A percentile compares a stretch with the other conserved stretches of the same genome.
phyloP scores from a whole-genome alignment of 1,140 invertebrate species.

The Camponotus vicinus region DNA sequence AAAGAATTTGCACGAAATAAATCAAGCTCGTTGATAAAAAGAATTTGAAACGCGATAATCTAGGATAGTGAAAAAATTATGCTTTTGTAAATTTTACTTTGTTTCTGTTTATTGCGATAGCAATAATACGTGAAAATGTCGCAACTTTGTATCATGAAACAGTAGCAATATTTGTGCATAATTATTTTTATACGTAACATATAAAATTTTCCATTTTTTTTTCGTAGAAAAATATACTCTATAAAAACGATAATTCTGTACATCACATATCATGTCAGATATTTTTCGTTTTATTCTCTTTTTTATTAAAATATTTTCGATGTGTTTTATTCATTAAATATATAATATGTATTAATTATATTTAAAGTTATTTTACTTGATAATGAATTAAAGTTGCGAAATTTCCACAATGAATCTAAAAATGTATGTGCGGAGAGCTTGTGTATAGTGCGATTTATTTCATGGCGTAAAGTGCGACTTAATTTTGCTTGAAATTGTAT shows the following conservation, averaged over 20 bases:
- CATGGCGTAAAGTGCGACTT: conserved; percentile 3
- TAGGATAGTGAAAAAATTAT: background rate
- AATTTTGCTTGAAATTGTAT: conserved; percentile 45
- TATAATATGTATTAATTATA: no score
- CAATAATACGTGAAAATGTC: conserved; percentile 24
- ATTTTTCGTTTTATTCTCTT: background rate
- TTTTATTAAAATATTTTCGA: background rate
- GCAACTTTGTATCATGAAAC: conserved; percentile 7
- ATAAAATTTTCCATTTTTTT: conserved; percentile 2
- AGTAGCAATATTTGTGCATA: background rate
- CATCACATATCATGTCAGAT: background rate
- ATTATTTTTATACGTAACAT: background rate
- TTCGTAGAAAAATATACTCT: background rate
- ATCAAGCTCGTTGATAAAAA: background rate
- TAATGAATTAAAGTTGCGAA: background rate
- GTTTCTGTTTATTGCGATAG: background rate
- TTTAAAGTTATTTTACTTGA: background rate
- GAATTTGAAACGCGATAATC: background rate
- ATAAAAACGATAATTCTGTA: background rate
- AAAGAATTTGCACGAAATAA: conserved; percentile 6
- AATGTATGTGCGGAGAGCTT: background rate
- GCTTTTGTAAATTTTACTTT: conserved; percentile 6
- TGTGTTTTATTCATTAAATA: background rate
- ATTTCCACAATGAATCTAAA: conserved; percentile 19
- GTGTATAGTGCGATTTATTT: conserved; percentile 20